Evolutionary conservation across 2,797 vertebrate genomes (phyloP).

Genomic region (Pangasius krempfi): DNA sequence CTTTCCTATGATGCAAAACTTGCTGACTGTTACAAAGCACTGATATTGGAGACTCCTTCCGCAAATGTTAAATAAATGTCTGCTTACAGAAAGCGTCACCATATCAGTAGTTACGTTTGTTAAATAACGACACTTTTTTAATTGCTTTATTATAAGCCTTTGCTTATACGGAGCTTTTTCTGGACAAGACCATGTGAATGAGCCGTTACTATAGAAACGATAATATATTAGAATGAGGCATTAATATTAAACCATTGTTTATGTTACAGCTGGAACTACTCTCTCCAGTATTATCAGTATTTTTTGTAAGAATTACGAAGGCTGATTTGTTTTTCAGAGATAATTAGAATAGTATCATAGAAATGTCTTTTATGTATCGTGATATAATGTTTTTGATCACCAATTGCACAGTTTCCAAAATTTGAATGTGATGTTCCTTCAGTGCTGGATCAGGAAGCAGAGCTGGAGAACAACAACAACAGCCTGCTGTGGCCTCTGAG

Average conservation of each 20-base stretch:
- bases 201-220: not conserved
- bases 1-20: not conserved
- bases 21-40: no score
- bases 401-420: not conserved
- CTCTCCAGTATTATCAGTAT: not conserved
- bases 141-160: not conserved
- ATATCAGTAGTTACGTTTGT: not conserved
- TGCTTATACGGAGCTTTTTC: not conserved
- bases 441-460: constrained; percentile 69
- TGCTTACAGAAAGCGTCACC: not conserved
- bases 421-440: constrained; percentile 45
- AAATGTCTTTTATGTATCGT: not conserved
- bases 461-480: constrained; percentile 64
- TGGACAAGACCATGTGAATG: not conserved
- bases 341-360: not conserved
- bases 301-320: not conserved
- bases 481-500: constrained; percentile 61
- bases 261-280: not conserved
- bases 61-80: not conserved
- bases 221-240: not conserved
- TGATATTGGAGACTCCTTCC: not conserved
- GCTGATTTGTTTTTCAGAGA: not conserved
- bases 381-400: not conserved
- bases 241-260: not conserved
- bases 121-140: not conserved